Conservation (phyloP, 2,888 invertebrate genomes). For the Melanotus villosus region DNA sequence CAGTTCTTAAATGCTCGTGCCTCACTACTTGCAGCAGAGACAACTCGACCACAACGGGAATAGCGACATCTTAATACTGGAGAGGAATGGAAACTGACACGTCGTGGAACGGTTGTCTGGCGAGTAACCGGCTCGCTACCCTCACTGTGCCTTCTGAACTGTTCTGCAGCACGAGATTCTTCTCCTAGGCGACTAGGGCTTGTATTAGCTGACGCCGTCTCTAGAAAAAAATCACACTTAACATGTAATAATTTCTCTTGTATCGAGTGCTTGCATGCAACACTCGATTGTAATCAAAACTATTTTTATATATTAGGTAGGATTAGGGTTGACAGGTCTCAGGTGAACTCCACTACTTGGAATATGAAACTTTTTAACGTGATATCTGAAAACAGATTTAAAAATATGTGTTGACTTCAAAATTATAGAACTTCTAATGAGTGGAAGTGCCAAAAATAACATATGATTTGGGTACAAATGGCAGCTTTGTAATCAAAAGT, state of each 20-base stretch:
- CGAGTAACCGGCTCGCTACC: constrained; percentile 72
- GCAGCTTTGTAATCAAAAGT: neutral
- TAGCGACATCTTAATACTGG: constrained; percentile 64
- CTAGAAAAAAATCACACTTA: constrained; percentile 59
- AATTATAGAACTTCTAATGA: too few species aligned
- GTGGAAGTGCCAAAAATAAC: too few species aligned
- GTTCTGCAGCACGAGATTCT: constrained; percentile 57
- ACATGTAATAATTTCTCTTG: constrained; percentile 37
- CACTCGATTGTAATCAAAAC: constrained; percentile 67
- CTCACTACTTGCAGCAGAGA: constrained; percentile 76
- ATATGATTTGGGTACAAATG: neutral
- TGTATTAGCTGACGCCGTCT: constrained; percentile 69
- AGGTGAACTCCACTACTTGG: neutral
- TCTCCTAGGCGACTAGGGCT: constrained; percentile 62
- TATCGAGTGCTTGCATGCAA: neutral
- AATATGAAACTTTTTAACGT: too few species aligned
- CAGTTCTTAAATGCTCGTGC: constrained; percentile 90
- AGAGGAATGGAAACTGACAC: constrained; percentile 76
- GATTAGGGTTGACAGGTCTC: neutral
- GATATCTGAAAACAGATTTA: too few species aligned
- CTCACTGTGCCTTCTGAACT: constrained; percentile 75
- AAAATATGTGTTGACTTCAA: too few species aligned
- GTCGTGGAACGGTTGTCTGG: constrained; percentile 64
- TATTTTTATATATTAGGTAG: neutral
- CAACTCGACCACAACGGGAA: constrained; percentile 42